Evolutionary conservation across 2,888 invertebrate species (phyloP), one percentile per base, ranked within the genome.

Genomic region (Dusona sp.): DNA sequence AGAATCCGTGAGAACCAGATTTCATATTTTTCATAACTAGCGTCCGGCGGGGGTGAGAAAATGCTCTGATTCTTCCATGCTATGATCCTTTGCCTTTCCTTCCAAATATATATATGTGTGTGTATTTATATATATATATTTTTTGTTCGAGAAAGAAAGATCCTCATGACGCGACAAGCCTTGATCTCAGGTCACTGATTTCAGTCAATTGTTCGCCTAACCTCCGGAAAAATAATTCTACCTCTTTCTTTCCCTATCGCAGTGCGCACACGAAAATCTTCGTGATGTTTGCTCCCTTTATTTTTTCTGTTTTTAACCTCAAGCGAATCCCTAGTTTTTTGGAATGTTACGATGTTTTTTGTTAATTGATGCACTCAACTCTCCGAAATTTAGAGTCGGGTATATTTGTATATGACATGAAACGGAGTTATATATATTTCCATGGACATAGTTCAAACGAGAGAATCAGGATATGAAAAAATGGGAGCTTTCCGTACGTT

Each of bases 1-100:
- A 94, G 90, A 89, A 89, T 90, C 92, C 94, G 94, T 94, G 94
- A 94, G 94, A 94, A 94, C 94, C 92, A 93, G 93, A 93, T 93
- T 93, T 94, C 94, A 94, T 94, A 94, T 94, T 94, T 94, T 94
- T 94, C 94, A 94, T 93, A 93, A 93, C 92, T 89, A 91, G 89
- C 86, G 86, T 86, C 86, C 86, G 86, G 86, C 89, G 84, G 85
- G 79, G 86, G 87, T 83, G 85, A 88, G 87, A 88, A 87, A 74
- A 77, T 74, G 79, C 78, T 86, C 78, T 75, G 78, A 70, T 81
- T 84, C 84, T 75, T 84, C 65, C 70, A 75, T 65, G 83, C 83
- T 86, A 82, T 79, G 77, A 83, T 68, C 64, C 80, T 72, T 57
- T 64, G 45, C 70, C 74, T 82, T 67, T 61, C 61, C 61, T 82